Evolutionary conservation across 2,797 vertebrate species (phyloP).

Genomic region (Helarctos malayanus): DNA sequence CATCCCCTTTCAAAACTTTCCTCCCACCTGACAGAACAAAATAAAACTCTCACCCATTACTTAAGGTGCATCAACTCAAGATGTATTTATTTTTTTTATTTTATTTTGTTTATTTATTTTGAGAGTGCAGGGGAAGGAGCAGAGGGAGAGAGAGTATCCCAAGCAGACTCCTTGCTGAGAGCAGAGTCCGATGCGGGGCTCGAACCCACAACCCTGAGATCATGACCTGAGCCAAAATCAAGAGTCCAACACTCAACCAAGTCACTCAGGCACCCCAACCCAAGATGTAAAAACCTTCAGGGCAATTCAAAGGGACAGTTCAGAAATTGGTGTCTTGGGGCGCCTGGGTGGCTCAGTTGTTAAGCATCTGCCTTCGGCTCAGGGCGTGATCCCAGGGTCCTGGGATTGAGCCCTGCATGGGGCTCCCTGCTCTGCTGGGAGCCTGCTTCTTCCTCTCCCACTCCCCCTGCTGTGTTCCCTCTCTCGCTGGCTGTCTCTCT

Average conservation of each 20-base stretch:
- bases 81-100: neutral
- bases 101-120: neutral
- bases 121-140: neutral
- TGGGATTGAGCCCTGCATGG: too few species aligned
- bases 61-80: neutral
- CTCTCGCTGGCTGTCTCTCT: too few species aligned
- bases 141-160: neutral
- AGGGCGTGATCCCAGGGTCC: too few species aligned
- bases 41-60: neutral
- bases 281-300: constrained; percentile 11
- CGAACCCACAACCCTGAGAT: neutral
- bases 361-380: too few species aligned
- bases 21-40: neutral
- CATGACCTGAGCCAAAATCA: neutral
- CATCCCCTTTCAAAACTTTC: constrained; percentile 36
- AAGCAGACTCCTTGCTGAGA: neutral
- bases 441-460: too few species aligned
- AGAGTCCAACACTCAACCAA: neutral
- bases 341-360: too few species aligned
- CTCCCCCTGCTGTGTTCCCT: too few species aligned
- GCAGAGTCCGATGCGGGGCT: neutral
- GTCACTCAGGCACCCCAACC: neutral
- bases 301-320: neutral
- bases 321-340: neutral
- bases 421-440: too few species aligned